A percentile compares a stretch with the other conserved stretches of the same genome.
These are phyloP conservation scores for Nycticryphes semicollaris DNA, from an alignment of 2,113 vertebrate genomes.

Conservation along the genomic window DNA sequence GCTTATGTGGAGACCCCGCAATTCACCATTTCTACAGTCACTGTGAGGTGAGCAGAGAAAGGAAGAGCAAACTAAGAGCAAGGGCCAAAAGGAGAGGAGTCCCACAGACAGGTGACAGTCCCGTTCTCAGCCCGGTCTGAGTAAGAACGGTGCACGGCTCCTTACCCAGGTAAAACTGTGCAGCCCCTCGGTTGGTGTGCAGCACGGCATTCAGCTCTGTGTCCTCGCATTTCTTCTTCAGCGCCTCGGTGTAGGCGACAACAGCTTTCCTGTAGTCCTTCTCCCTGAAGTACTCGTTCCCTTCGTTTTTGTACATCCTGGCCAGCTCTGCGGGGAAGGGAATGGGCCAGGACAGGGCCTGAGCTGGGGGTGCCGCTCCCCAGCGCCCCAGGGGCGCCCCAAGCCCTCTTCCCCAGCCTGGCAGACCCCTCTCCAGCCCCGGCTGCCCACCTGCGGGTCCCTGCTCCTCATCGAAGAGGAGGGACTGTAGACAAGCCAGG, in stretches of 20 bases:
- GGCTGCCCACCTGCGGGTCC: background rate
- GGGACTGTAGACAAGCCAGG: constrained; percentile 54
- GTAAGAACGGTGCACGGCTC: accelerated
- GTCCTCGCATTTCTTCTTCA: constrained; percentile 82
- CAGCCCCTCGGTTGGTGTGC: constrained; percentile 88
- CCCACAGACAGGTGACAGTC: background rate
- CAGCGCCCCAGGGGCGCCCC: background rate
- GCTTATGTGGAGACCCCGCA: background rate
- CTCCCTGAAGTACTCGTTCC: constrained; percentile 92
- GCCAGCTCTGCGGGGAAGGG: constrained; percentile 81
- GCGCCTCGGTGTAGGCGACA: constrained; percentile 82
- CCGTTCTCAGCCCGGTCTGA: accelerated
- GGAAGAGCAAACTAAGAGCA: background rate
- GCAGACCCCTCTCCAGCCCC: background rate
- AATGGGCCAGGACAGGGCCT: background rate
- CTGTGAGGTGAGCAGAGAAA: background rate
- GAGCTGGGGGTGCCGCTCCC: background rate
- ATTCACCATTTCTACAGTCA: background rate
- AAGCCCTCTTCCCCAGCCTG: too few relatives aligned
- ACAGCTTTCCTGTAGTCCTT: constrained; percentile 86
- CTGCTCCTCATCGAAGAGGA: constrained; percentile 57
- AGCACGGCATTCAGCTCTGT: constrained; percentile 80
- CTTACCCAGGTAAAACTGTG: constrained; percentile 87
- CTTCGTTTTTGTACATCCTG: constrained; percentile 85
- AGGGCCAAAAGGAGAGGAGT: background rate